Conservation (phyloP, 2,113 vertebrate genomes). For the Sceloporus undulatus region DNA sequence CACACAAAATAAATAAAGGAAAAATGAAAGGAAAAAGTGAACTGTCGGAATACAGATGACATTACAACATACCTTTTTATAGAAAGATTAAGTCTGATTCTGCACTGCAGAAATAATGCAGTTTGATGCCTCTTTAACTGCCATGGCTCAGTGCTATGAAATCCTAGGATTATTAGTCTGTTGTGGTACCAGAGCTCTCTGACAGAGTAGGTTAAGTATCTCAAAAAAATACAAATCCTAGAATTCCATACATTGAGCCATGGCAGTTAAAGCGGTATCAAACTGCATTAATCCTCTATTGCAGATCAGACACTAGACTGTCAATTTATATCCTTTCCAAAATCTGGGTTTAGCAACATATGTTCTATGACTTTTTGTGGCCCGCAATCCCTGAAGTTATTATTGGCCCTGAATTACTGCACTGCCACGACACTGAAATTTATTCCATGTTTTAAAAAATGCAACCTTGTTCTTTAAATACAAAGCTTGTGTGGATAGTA, state of each 20-base stretch:
- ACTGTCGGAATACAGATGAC: not conserved
- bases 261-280: too few species aligned
- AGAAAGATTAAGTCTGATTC: too few species aligned
- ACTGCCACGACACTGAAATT: not conserved
- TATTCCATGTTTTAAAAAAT: not conserved
- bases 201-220: too few species aligned
- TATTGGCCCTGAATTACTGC: not conserved
- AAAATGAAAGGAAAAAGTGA: slow-evolving; percentile 16
- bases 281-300: too few species aligned
- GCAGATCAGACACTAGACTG: not conserved
- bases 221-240: too few species aligned
- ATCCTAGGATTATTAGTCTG: too few species aligned
- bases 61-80: not conserved
- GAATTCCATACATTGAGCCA: too few species aligned
- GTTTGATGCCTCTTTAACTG: too few species aligned
- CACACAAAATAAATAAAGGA: not conserved
- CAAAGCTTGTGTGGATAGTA: not conserved
- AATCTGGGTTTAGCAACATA: not conserved
- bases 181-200: too few species aligned
- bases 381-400: not conserved
- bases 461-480: not conserved
- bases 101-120: too few species aligned
- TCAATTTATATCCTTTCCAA: not conserved
- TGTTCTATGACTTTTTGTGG: not conserved
- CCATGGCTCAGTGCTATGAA: too few species aligned